Base-by-base conservation (phyloP, 2,113 vertebrate species). In the Sisor rabdophorus region DNA sequence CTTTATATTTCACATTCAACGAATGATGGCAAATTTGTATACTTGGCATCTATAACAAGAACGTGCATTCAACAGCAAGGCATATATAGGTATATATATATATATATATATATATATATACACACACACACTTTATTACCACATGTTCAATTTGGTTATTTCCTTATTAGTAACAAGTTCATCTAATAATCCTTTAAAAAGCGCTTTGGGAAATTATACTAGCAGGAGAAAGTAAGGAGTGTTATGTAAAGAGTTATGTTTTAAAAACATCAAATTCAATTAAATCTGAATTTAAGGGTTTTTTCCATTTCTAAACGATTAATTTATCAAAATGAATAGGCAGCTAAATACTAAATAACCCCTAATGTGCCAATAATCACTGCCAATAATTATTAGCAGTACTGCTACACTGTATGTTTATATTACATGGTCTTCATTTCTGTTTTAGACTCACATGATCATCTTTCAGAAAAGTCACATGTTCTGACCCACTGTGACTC, bases 371-470 rank as follows among this genome's bases (percentile, higher is more conserved):
- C 32, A 36, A 36, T 36, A 36, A 36, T 36, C 40, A 12, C 63
- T 65, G 63, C n/a, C 40, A 8, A 36, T 36, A n/a, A 36, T 36
- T 40, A 16, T 47, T 17, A 68, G n/a, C 64, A 68, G 6, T 67
- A 17, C 64, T 48, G 64, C 15, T 26, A 67, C 44, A 50, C 22
- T 10, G 22, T 67, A 44, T 3, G 3, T 22, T 26, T 17, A 19
- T 15, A 22, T 50, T 16, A 1, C 40, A 40, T 40, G 32, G 44
- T 40, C 79, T 22, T 84, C 36, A 81, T 22, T 80, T 72, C 63
- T 44, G 30, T 48, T 78, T 73, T 84, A 95, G 94, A 92, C 64
- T 63, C 89, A 11, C 91, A 88, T n/a, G 80, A 88, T 80, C 90
- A 87, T 68, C 58, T 84, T 67, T 47, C 80, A 68, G 77, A 80